A percentile compares a stretch with the other conserved stretches of the same genome.
Evolutionary conservation across 23 tunicate genomes (phyloP).

Genomic region (Halocynthia roretzi): DNA sequence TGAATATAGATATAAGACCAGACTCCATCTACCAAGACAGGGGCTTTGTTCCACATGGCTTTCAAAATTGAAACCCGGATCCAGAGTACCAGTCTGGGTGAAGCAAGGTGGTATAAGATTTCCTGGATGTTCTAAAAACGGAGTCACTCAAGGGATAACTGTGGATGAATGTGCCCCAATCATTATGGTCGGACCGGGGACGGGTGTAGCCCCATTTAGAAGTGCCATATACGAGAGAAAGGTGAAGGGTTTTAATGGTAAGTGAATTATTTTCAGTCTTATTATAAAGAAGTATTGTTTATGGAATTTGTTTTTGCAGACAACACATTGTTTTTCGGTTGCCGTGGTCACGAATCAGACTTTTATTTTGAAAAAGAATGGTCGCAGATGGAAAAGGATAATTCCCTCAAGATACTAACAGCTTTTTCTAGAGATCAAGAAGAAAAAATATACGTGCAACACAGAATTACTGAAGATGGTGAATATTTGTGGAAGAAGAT

Average conservation of each 20-base stretch:
- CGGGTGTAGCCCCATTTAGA: constrained; percentile 98
- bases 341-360: constrained; percentile 52
- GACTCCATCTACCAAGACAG: constrained; percentile 39
- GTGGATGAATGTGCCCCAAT: constrained; percentile 24
- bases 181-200: constrained; percentile 95
- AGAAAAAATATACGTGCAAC: constrained; percentile 85
- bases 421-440: constrained; percentile 94
- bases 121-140: not conserved
- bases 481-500: constrained; percentile 40
- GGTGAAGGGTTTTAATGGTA: constrained; percentile 14
- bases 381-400: constrained; percentile 26
- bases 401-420: constrained; percentile 27
- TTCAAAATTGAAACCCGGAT: constrained; percentile 31
- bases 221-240: constrained; percentile 66
- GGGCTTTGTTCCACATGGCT: constrained; percentile 91
- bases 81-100: constrained; percentile 54
- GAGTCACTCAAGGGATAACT: constrained; percentile 16
- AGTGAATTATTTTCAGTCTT: not conserved
- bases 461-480: constrained; percentile 48
- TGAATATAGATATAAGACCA: constrained; percentile 51
- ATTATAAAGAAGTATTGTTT: no score
- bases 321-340: constrained; percentile 71
- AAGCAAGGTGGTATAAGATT: constrained; percentile 39
- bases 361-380: constrained; percentile 93
- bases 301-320: constrained; percentile 22